Conservation (phyloP, 2,113 vertebrate genomes). For the Glaucidium brasilianum region DNA sequence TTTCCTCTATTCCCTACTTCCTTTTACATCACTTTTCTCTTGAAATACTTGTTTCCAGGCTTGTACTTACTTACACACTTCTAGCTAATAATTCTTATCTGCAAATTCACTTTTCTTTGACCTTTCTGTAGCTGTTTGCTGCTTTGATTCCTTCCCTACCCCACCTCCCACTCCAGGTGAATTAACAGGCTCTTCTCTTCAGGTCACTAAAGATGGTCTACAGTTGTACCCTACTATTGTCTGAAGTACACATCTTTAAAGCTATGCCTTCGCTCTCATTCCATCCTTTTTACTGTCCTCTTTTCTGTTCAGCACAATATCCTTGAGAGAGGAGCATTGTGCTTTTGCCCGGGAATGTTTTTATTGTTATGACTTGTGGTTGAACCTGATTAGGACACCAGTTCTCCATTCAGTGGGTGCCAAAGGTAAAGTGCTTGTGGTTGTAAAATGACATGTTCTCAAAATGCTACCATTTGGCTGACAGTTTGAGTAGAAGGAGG, state of each 20-base stretch:
- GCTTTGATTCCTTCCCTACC: neutral
- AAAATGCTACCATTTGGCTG: neutral
- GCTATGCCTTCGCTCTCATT: neutral
- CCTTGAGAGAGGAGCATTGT: neutral
- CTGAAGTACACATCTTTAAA: neutral
- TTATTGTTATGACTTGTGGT: neutral
- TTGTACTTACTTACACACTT: neutral
- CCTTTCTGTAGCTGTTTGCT: neutral
- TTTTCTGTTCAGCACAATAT: neutral
- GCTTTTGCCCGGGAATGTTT: neutral
- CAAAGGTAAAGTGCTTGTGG: neutral
- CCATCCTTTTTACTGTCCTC: neutral
- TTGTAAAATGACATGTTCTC: neutral
- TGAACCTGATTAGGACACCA: neutral
- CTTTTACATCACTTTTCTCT: neutral
- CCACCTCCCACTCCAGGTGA: neutral
- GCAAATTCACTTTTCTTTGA: neutral
- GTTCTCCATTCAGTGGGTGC: neutral
- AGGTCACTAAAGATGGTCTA: neutral
- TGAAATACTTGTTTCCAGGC: neutral
- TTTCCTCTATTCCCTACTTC: neutral
- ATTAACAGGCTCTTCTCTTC: neutral
- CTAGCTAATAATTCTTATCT: neutral
- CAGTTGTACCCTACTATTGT: neutral
- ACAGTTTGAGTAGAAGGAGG: neutral